phyloP scores from a whole-genome alignment of 2,888 invertebrate genomes.

The Zhengitettix transpicula region DNA sequence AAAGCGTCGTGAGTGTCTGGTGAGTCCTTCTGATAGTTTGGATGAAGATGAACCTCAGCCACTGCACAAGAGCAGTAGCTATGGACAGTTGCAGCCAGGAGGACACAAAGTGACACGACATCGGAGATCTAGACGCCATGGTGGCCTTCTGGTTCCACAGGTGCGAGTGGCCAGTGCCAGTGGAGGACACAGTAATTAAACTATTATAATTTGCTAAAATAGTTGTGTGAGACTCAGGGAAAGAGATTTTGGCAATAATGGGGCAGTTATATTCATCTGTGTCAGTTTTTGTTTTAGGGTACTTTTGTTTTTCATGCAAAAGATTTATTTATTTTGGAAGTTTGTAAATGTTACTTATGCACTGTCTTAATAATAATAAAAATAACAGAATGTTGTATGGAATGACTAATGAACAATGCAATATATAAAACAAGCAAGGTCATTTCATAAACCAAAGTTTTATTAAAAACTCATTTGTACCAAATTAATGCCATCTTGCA shows the following conservation, averaged over 20 bases:
- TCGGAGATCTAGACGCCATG: neutral
- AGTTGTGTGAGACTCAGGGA: neutral
- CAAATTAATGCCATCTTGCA: no score
- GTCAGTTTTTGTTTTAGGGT: no score
- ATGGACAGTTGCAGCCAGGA: neutral
- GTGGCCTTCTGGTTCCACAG: neutral
- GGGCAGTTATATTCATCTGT: no score
- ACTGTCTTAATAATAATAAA: no score
- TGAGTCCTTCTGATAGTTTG: slow-evolving; percentile 31
- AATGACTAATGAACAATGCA: no score
- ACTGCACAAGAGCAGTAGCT: neutral
- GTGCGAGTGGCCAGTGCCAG: neutral
- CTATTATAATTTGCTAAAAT: neutral
- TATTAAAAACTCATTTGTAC: no score
- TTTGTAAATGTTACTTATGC: no score
- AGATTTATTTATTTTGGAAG: no score
- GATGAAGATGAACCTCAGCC: slow-evolving; percentile 15
- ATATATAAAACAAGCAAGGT: no score
- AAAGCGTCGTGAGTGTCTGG: slow-evolving; percentile 43
- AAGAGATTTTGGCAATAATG: neutral
- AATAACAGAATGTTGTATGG: no score
- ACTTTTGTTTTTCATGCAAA: no score
- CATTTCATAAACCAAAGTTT: no score
- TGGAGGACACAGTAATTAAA: neutral
- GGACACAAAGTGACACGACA: neutral